Evolutionary conservation across 2,797 vertebrate genomes (phyloP).

Genomic region (Fringilla coelebs): DNA sequence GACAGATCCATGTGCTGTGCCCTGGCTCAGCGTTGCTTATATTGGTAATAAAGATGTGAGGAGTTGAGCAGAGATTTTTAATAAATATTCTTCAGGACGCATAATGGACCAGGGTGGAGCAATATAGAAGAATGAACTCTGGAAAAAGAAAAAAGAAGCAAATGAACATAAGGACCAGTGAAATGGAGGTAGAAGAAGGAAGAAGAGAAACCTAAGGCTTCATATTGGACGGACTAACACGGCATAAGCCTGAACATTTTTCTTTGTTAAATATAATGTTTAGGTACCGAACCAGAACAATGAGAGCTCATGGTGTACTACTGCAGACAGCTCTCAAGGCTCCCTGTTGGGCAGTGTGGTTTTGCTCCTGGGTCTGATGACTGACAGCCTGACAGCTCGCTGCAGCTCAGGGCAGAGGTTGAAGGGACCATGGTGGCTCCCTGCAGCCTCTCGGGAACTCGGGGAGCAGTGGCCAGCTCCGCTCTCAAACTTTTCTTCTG

Average conservation of each 20-base stretch:
- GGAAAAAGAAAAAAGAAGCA: background rate
- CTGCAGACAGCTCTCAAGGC: background rate
- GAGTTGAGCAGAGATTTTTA: background rate
- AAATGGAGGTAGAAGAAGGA: background rate
- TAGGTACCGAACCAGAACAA: background rate
- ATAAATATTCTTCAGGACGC: background rate
- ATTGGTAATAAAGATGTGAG: background rate
- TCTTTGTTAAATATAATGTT: background rate
- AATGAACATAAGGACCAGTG: background rate
- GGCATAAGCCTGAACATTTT: background rate
- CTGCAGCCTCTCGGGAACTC: fast-evolving
- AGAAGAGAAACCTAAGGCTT: background rate
- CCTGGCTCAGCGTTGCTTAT: background rate
- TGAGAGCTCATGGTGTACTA: background rate
- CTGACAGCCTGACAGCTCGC: background rate
- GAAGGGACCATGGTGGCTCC: background rate
- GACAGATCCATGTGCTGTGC: background rate
- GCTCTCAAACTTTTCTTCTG: background rate
- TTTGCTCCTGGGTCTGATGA: background rate
- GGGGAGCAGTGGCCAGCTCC: fast-evolving
- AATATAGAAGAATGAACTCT: background rate
- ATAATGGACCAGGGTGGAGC: background rate
- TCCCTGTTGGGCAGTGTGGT: background rate
- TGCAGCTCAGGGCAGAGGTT: background rate
- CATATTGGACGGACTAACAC: background rate